Evolutionary conservation across 2,113 vertebrate species (phyloP).

Genomic region (Ovibos moschatus): DNA sequence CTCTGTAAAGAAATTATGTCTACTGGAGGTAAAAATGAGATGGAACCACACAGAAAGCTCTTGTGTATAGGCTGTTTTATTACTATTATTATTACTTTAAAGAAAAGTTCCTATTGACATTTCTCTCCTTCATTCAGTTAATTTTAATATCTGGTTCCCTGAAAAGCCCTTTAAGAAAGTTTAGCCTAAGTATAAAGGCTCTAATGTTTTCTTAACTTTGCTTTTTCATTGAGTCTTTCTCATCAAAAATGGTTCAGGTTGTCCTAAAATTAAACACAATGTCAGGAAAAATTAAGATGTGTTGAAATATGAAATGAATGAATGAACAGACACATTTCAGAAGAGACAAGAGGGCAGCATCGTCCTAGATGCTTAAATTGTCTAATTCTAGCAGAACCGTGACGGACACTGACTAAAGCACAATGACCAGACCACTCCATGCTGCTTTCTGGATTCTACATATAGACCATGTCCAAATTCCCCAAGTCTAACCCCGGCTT

Average conservation of each 20-base stretch:
- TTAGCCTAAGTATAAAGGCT: neutral
- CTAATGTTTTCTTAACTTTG: neutral
- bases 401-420: neutral
- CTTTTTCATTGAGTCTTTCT: constrained; percentile 13
- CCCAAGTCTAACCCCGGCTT: neutral
- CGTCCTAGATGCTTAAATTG: neutral
- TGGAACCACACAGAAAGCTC: neutral
- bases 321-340: neutral
- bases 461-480: constrained; percentile 3
- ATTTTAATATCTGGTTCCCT: neutral
- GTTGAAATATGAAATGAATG: neutral
- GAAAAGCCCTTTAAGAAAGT: constrained; percentile 17
- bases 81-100: neutral
- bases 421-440: neutral
- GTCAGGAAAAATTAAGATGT: neutral
- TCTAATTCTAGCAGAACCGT: neutral
- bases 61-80: neutral
- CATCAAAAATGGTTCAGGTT: constrained; percentile 14
- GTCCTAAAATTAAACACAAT: neutral
- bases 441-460: constrained; percentile 25
- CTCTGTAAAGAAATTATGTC: neutral
- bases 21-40: neutral
- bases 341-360: neutral
- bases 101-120: constrained; percentile 22
- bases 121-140: neutral